phyloP scores from a whole-genome alignment of 2,888 invertebrate genomes.

The Harpalus rubripes region DNA sequence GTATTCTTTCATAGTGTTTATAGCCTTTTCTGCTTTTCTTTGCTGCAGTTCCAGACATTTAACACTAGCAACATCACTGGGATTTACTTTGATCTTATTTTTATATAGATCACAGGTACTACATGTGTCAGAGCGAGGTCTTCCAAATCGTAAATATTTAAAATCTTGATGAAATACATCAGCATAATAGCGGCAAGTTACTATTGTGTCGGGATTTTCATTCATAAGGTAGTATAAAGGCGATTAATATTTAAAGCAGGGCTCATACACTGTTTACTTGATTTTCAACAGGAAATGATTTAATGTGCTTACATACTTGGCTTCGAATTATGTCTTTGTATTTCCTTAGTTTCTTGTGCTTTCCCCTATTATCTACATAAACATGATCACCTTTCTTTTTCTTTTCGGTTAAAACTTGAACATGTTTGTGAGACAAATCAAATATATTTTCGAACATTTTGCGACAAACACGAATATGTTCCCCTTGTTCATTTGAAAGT shows the following conservation, averaged over 20 bases:
- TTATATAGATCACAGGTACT: slow-evolving; percentile 53
- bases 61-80: background rate
- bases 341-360: background rate
- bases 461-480: slow-evolving; percentile 11
- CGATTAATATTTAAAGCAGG: slow-evolving; percentile 64
- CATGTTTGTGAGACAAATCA: background rate
- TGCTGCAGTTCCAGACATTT: slow-evolving; percentile 64
- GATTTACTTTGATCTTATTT: slow-evolving; percentile 28
- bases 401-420: background rate
- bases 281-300: slow-evolving; percentile 50
- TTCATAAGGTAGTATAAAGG: slow-evolving; percentile 18
- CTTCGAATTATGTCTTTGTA: slow-evolving; percentile 1
- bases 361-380: slow-evolving; percentile 19
- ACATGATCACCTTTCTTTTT: background rate
- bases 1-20: slow-evolving; percentile 48
- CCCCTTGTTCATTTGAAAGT: background rate
- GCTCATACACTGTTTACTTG: slow-evolving; percentile 61
- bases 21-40: slow-evolving; percentile 65
- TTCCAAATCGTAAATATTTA: slow-evolving; percentile 60
- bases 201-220: background rate
- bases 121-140: slow-evolving; percentile 54
- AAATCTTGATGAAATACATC: slow-evolving; percentile 57
- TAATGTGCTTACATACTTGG: slow-evolving; percentile 47
- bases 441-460: background rate
- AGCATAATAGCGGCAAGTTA: slow-evolving; percentile 60